Evolutionary conservation across 2,113 vertebrate species (phyloP), one percentile per base, ranked within the genome.

Genomic region (Campylomormyrus tamandua): DNA sequence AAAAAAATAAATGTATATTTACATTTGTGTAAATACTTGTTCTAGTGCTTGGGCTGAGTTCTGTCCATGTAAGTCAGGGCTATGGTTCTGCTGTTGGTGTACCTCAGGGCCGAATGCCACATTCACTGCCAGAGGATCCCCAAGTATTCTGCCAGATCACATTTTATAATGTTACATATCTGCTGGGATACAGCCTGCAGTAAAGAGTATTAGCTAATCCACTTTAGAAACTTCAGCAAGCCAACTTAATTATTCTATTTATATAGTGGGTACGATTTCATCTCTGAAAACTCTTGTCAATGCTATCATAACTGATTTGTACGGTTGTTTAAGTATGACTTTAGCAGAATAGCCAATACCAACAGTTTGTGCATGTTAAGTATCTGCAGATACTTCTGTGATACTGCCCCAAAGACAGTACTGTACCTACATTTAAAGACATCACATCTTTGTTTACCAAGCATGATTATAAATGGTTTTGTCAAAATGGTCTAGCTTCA

Each of bases 101-200:
- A 10, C 39, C 6, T 46, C 27, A 27, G n/a, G 13, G 50, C 35
- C 27, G 4, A 52, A 74, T 17, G 15, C 62, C 45, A 5, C n/a
- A 89, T 83, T 83, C 49, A 39, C 35, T 89, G 19, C 35, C 94
- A 94, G 91, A 93, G 91, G 91, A 91, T 92, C 93, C 93, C 93
- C 92, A 92, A 93, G 94, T 92, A 88, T 88, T 89, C 45, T 89
- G 42, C 93, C 94, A 94, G 92, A 35, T 94, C 92, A 91, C 91
- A 91, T 91, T 92, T 92, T 93, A 94, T 91, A 94, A 94, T 92
- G 92, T 90, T 91, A 94, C 93, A 87, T 88, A 94, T 92, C 91
- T 92, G 93, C 92, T 94, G 93, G 90, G 90, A 45, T 53, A 83
- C 70, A 91, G 15, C 48, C 53, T 66, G 49, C 48, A 87, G 80